Base-by-base conservation (phyloP, 2,888 invertebrate species). In the Xestia xanthographa region DNA sequence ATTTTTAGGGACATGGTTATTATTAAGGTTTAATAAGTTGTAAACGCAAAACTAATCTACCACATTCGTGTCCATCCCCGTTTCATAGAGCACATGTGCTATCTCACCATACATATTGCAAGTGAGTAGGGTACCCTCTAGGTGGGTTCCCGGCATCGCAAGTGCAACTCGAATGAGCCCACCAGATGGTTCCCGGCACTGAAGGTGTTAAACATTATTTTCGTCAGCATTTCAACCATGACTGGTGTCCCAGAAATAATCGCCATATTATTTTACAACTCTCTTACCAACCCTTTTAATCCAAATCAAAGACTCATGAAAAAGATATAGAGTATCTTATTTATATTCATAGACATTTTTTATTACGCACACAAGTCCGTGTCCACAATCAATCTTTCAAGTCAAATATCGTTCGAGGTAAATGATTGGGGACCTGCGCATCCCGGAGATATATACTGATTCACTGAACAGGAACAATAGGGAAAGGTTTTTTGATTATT, bases 401-500 rank as follows among this genome's bases (percentile, higher is more conserved):
- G 73, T 85, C 86, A 83, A 85, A 87, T 82, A 85, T 85, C 77
- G 63, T 79, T 85, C 77, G 77, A 81, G 75, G 86, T 87, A 86
- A 87, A 82, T 77, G 77, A 80, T 77, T 71, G 60, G 69, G 70
- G 86, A 87, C 70, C 50, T 78, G 56, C 68, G 56, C 74, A 70
- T 79, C 77, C 85, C 56, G 38, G 73, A 78, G 79, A 84, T 67
- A 77, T 74, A 65, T 65, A 66, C 70, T 77, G 77, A 77, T 62
- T 83, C 88, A 83, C 66, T 87, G 86, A 85, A 74, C 80, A 77
- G 83, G 83, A 87, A 86, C 80, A 85, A 83, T 80, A 73, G 77
- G 70, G 67, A 83, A 87, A 82, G 81, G 86, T 85, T 85, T 87
- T 83, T 87, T 77, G 69, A 85, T 87, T 87, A 80, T 86, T 79